Evolutionary conservation across 2,797 vertebrate genomes (phyloP).

Genomic region (Sebastes matsubarae): DNA sequence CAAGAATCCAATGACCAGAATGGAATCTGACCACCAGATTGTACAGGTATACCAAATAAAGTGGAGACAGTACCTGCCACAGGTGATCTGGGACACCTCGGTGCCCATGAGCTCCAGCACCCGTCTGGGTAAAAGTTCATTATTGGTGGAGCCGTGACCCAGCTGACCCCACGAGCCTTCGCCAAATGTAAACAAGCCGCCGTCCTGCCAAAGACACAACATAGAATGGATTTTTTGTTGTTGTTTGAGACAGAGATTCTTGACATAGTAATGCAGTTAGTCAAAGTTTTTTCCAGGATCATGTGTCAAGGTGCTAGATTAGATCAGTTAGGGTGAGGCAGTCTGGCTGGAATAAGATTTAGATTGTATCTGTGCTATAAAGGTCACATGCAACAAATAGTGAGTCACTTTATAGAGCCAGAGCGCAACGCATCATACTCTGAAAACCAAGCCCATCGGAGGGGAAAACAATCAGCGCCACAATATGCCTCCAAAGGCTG

Average conservation of each 20-base stretch:
- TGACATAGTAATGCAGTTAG: neutral
- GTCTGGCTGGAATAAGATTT: neutral
- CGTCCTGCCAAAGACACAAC: slow-evolving; percentile 79
- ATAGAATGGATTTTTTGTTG: neutral
- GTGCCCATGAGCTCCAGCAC: slow-evolving; percentile 94
- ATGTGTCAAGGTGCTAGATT: neutral
- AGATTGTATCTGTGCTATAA: neutral
- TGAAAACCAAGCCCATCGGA: no score
- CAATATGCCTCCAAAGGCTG: no score
- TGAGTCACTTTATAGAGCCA: neutral
- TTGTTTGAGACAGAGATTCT: neutral
- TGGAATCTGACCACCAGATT: neutral
- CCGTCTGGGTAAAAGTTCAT: slow-evolving; percentile 90
- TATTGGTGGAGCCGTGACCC: slow-evolving; percentile 90
- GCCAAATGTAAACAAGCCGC: slow-evolving; percentile 93
- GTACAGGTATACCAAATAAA: neutral
- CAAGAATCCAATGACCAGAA: no score
- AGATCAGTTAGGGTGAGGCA: neutral
- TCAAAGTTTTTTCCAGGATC: neutral
- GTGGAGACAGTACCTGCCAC: slow-evolving; percentile 83
- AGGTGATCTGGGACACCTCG: slow-evolving; percentile 92
- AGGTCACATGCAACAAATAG: neutral
- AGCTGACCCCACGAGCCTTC: slow-evolving; percentile 89
- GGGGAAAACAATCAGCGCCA: no score
- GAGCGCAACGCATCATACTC: no score